phyloP scores from a whole-genome alignment of 2,888 invertebrate species.

The Heliconius aoede region DNA sequence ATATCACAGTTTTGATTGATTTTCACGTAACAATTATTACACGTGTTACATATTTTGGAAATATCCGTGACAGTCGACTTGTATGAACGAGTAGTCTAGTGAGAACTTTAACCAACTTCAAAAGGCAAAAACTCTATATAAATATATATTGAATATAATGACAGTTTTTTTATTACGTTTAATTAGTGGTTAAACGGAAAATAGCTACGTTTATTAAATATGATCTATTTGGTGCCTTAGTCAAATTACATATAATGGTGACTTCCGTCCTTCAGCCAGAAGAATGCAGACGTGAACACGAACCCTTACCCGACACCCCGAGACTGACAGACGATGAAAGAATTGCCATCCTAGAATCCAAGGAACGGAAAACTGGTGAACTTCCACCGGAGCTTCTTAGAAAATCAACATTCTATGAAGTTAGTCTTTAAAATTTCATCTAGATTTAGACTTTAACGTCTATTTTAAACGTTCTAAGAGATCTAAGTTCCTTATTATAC shows the following conservation, averaged over 20 bases:
- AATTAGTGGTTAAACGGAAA: too few species aligned
- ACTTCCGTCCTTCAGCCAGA: conserved; percentile 78
- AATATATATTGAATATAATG: too few species aligned
- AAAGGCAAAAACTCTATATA: too few species aligned
- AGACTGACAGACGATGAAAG: conserved; percentile 73
- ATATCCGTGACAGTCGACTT: background rate
- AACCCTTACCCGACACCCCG: conserved; percentile 63
- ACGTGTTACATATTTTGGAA: background rate
- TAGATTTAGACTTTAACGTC: background rate
- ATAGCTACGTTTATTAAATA: too few species aligned
- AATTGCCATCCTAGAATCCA: conserved; percentile 62
- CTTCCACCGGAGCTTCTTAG: conserved; percentile 79
- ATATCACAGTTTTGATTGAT: background rate
- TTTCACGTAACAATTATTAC: background rate
- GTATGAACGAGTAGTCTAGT: background rate
- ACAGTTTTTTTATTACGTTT: too few species aligned
- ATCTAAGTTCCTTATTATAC: background rate
- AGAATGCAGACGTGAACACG: conserved; percentile 69
- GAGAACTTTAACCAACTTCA: background rate
- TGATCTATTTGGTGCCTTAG: too few species aligned
- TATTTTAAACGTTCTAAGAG: background rate
- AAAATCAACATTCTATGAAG: conserved; percentile 14
- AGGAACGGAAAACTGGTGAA: conserved; percentile 74
- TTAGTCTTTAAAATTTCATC: conserved; percentile 2
- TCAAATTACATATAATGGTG: conserved; percentile 74